Evolutionary conservation across 2,797 vertebrate genomes (phyloP).

Genomic region (Melanogrammus aeglefinus): DNA sequence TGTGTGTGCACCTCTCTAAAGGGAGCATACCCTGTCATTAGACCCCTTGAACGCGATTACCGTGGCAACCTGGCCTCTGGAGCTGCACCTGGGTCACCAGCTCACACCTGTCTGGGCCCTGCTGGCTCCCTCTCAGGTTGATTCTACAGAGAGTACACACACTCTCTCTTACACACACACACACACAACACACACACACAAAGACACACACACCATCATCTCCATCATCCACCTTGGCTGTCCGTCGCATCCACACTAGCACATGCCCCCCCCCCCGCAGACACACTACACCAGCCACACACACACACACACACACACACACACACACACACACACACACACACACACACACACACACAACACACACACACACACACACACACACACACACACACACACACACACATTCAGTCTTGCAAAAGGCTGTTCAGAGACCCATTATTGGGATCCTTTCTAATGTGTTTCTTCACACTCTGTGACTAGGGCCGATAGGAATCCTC

Average conservation of each 20-base stretch:
- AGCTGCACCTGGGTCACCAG: constrained; percentile 64
- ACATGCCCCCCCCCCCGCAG: no score
- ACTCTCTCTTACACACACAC: neutral
- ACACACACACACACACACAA: no score
- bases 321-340: no score
- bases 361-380: no score
- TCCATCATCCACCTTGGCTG: no score
- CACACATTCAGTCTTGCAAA: neutral
- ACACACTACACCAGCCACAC: no score
- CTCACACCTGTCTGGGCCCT: constrained; percentile 63
- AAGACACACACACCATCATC: no score
- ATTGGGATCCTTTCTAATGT: constrained; percentile 55
- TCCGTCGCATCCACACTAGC: no score
- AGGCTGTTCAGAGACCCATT: constrained; percentile 28
- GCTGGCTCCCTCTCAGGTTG: constrained; percentile 38
- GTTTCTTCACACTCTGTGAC: constrained; percentile 56
- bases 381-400: no score
- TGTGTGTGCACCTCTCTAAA: constrained; percentile 40
- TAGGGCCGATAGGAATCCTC: constrained; percentile 60
- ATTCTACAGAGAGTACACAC: constrained; percentile 35
- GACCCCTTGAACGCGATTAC: constrained; percentile 53
- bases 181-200: no score
- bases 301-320: no score
- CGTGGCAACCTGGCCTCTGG: constrained; percentile 61
- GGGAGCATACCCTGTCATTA: constrained; percentile 66